Evolutionary conservation across 2,113 vertebrate genomes (phyloP).

Genomic region (Leiothrix lutea): DNA sequence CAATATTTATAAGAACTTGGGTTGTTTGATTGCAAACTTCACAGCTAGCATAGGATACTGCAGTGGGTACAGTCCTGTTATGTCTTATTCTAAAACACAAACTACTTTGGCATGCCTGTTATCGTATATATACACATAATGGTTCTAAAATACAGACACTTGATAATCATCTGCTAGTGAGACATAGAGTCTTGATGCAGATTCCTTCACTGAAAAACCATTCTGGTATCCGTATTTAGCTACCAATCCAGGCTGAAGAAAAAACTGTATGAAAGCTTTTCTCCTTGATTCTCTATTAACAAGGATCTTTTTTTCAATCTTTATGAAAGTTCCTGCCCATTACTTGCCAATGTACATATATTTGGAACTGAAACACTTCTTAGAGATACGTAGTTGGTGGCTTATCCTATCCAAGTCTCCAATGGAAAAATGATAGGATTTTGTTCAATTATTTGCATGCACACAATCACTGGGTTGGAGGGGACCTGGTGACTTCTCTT

Average conservation of each 20-base stretch:
- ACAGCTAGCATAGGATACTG: background rate
- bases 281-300: background rate
- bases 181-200: background rate
- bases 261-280: background rate
- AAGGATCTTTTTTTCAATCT: background rate
- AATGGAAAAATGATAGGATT: rapidly evolving
- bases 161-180: background rate
- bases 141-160: background rate
- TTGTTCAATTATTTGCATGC: background rate
- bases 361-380: background rate
- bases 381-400: background rate
- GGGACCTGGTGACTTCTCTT: background rate
- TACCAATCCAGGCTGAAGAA: background rate
- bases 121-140: background rate
- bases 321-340: background rate
- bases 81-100: background rate
- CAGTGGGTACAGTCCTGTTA: background rate
- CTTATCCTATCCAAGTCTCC: background rate
- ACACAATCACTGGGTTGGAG: background rate
- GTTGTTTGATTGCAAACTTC: background rate
- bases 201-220: background rate
- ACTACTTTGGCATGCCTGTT: rapidly evolving
- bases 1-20: background rate
- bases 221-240: background rate
- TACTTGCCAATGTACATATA: background rate